These are phyloP conservation scores for Tinamus major DNA, from an alignment of 2,797 vertebrate species.

Conservation along the genomic window DNA sequence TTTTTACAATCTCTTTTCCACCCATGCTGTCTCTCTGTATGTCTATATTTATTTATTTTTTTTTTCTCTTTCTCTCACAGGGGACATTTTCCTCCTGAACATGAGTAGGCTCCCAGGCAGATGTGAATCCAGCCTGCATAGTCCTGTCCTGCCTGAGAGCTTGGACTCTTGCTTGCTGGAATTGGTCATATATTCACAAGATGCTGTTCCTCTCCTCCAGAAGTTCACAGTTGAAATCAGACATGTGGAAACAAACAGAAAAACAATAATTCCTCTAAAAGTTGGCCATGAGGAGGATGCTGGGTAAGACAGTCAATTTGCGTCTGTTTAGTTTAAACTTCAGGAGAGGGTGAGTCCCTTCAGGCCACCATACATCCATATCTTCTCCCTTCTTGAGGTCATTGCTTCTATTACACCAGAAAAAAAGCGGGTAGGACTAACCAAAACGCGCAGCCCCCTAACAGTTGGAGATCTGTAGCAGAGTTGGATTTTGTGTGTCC, in stretches of 20 bases:
- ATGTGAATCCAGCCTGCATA: conserved; percentile 85
- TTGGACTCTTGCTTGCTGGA: conserved; percentile 81
- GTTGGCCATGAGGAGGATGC: conserved; percentile 39
- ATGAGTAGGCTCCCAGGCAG: conserved; percentile 66
- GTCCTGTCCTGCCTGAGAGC: conserved; percentile 82
- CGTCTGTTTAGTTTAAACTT: neutral
- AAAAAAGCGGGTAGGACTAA: neutral
- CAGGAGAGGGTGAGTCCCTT: neutral
- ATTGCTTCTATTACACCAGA: neutral
- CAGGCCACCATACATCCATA: neutral
- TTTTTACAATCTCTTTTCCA: neutral
- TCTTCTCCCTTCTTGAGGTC: neutral
- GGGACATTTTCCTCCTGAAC: conserved; percentile 85
- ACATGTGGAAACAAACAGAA: conserved; percentile 71
- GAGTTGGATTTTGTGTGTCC: neutral
- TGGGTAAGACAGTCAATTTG: conserved; percentile 77
- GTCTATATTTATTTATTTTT: neutral
- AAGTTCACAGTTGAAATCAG: conserved; percentile 82
- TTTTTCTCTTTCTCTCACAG: conserved; percentile 65
- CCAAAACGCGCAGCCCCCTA: neutral
- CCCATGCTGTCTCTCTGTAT: neutral
- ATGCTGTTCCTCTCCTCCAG: conserved; percentile 69
- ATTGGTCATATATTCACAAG: conserved; percentile 80
- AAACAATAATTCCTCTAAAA: conserved; percentile 71
- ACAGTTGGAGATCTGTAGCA: neutral